Evolutionary conservation across 2,113 vertebrate genomes (phyloP).

Genomic region (Hippopotamus amphibius): DNA sequence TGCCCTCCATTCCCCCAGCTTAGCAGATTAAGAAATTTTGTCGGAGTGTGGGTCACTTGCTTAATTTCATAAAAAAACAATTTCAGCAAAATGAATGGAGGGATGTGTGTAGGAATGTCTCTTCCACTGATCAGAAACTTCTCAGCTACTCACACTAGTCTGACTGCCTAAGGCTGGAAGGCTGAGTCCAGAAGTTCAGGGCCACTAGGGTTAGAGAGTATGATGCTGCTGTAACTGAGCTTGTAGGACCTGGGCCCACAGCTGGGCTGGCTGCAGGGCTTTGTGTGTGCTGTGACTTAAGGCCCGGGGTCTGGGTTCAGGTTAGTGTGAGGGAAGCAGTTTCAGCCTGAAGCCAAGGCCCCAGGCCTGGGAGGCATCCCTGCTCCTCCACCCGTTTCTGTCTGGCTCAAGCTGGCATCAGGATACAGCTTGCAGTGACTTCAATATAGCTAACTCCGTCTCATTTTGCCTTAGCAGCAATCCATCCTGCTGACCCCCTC

Average conservation of each 20-base stretch:
- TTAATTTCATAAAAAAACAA: slow-evolving; percentile 25
- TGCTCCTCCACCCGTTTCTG: neutral
- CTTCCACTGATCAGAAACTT: neutral
- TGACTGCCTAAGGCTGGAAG: neutral
- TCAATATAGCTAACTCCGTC: neutral
- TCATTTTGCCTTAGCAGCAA: neutral
- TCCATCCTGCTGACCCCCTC: neutral
- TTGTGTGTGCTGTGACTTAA: neutral
- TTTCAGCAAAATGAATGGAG: neutral
- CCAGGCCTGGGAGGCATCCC: neutral
- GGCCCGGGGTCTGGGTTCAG: neutral
- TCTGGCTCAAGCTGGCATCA: neutral
- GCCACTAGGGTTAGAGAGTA: neutral
- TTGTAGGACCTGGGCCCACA: neutral
- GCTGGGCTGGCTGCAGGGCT: neutral
- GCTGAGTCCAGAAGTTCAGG: neutral
- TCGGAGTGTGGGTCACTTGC: neutral
- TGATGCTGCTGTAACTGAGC: neutral
- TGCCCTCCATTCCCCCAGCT: neutral
- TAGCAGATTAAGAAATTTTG: neutral
- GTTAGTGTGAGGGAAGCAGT: neutral
- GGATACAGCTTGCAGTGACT: neutral
- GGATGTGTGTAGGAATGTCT: neutral
- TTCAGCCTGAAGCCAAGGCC: neutral
- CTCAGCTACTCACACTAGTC: neutral